Percentiles rank a stretch among this genome's conserved stretches.
These are phyloP conservation scores for Psix sp. DNA, from an alignment of 1,140 invertebrate species.

Conservation along the genomic window DNA sequence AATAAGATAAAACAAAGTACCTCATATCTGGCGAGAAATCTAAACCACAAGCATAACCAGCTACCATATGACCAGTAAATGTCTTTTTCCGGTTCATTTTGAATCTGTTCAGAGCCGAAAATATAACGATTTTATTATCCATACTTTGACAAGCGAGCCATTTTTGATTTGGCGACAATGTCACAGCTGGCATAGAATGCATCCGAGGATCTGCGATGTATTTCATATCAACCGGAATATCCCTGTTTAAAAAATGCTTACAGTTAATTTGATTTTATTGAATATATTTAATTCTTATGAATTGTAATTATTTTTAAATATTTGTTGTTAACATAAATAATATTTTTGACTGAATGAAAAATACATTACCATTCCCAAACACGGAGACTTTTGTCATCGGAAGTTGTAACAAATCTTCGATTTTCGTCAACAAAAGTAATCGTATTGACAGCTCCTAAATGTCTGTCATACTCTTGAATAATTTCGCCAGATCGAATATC, in stretches of 20 bases:
- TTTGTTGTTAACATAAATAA: background rate
- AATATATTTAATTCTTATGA: background rate
- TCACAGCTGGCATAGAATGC: slow-evolving; percentile 99
- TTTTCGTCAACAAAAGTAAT: slow-evolving; percentile 99
- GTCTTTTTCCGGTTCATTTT: slow-evolving; percentile 98
- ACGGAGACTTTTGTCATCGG: slow-evolving; percentile 98
- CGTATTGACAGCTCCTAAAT: slow-evolving; percentile 98
- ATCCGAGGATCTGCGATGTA: slow-evolving; percentile 99
- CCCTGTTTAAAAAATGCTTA: slow-evolving; percentile 79
- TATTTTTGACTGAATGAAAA: background rate
- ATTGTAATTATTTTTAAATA: background rate
- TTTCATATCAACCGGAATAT: slow-evolving; percentile 99
- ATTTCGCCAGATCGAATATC: slow-evolving; percentile 96
- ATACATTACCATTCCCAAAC: slow-evolving; percentile 97
- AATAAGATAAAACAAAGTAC: slow-evolving; percentile 72
- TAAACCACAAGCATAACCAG: slow-evolving; percentile 97
- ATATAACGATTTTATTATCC: slow-evolving; percentile 99
- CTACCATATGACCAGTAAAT: slow-evolving; percentile 99
- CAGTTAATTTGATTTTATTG: slow-evolving; percentile 11
- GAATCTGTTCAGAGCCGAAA: slow-evolving; percentile 97
- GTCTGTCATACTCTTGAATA: slow-evolving; percentile 98
- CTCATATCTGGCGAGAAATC: slow-evolving; percentile 99
- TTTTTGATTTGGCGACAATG: slow-evolving; percentile 96
- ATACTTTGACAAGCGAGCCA: slow-evolving; percentile 99
- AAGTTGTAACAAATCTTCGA: slow-evolving; percentile 97